These are phyloP conservation scores for Synanthedon formicaeformis DNA, from an alignment of 2,888 invertebrate genomes.

Conservation along the genomic window DNA sequence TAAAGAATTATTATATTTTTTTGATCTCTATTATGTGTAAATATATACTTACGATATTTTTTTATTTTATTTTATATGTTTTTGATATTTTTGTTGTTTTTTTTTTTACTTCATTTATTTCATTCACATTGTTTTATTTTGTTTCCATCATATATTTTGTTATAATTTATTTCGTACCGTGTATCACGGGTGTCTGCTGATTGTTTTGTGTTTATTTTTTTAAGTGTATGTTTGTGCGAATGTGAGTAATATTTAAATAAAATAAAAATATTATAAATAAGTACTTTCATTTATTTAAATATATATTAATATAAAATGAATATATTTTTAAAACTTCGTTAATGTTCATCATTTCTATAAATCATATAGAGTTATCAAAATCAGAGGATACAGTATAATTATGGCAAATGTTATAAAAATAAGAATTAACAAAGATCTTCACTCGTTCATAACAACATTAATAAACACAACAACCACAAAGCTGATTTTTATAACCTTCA, in stretches of 20 bases:
- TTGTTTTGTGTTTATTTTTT: slow-evolving; percentile 18
- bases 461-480: no score
- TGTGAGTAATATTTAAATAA: slow-evolving; percentile 7
- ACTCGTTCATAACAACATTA: no score
- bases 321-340: no score
- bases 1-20: background rate
- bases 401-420: no score
- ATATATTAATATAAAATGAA: no score
- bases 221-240: slow-evolving; percentile 23
- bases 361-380: no score
- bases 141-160: slow-evolving; percentile 12
- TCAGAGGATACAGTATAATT: no score
- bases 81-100: background rate
- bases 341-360: no score
- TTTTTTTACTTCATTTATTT: slow-evolving; percentile 6
- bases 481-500: no score
- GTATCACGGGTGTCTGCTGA: slow-evolving; percentile 24
- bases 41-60: background rate
- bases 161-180: slow-evolving; percentile 24
- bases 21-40: background rate
- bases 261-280: background rate
- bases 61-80: slow-evolving; percentile 10
- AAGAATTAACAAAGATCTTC: no score
- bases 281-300: background rate
- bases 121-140: slow-evolving; percentile 12